phyloP scores from a whole-genome alignment of 2,113 vertebrate species.

The Varanus salvator region DNA sequence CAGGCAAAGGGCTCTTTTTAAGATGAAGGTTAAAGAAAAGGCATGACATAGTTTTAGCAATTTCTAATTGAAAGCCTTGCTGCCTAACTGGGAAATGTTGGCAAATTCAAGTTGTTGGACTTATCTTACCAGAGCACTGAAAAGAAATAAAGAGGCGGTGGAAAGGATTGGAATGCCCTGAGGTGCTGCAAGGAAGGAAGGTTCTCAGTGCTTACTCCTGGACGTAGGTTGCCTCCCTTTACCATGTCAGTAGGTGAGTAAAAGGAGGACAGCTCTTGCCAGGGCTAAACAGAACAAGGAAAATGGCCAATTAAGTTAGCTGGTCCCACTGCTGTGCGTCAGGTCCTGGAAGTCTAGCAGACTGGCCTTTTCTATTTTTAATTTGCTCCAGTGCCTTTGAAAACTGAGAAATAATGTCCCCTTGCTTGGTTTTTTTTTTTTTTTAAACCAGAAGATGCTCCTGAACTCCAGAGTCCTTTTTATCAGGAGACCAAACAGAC shows the following conservation, averaged over 20 bases:
- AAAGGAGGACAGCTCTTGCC: neutral
- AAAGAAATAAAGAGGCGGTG: conserved; percentile 53
- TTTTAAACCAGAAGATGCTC: neutral
- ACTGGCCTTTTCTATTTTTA: neutral
- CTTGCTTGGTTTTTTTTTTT: neutral
- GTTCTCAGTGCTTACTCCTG: conserved; percentile 38
- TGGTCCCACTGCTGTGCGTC: neutral
- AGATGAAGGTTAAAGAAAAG: neutral
- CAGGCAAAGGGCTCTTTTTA: conserved; percentile 26
- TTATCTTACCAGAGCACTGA: conserved; percentile 55
- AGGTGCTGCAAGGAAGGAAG: conserved; percentile 38
- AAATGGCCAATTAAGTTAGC: conserved; percentile 29
- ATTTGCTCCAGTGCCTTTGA: neutral
- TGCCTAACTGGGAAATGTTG: conserved; percentile 29
- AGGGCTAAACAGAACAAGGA: conserved; percentile 28
- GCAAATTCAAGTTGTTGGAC: conserved; percentile 31
- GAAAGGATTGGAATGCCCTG: neutral
- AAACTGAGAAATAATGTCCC: neutral
- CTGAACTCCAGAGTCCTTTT: neutral
- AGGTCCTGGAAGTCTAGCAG: neutral
- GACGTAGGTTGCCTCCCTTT: conserved; percentile 26
- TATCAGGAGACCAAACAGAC: neutral
- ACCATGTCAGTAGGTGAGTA: conserved; percentile 11
- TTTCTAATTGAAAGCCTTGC: conserved; percentile 51
- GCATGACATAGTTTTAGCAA: neutral